phyloP scores from a whole-genome alignment of 2,113 vertebrate genomes.

The Chaetodon auriga region DNA sequence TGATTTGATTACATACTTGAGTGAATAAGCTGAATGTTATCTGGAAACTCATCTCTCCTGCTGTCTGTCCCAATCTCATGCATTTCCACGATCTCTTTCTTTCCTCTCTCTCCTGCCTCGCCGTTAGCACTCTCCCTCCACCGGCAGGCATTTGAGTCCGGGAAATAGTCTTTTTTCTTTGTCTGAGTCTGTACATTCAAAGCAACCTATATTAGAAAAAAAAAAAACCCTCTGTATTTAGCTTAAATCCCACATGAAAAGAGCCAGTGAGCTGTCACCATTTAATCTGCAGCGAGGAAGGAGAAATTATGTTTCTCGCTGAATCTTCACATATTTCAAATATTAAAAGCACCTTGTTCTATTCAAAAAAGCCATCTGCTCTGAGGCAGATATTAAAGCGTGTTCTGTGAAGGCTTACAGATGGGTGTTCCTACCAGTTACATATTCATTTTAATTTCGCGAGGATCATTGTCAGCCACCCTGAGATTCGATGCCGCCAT shows the following conservation, averaged over 20 bases:
- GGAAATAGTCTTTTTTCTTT: constrained; percentile 29
- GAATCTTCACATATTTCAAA: constrained; percentile 80
- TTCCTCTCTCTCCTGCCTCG: neutral
- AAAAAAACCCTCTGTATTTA: constrained; percentile 64
- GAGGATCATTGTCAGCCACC: constrained; percentile 51
- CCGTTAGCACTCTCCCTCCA: neutral
- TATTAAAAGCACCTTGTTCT: constrained; percentile 70
- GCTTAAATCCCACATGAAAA: constrained; percentile 78
- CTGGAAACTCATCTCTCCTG: constrained; percentile 64
- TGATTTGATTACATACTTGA: constrained; percentile 75
- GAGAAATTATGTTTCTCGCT: constrained; percentile 69
- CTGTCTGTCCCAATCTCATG: constrained; percentile 60
- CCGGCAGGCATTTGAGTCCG: constrained; percentile 27
- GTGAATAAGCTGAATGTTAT: constrained; percentile 64
- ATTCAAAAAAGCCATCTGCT: constrained; percentile 63
- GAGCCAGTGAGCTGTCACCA: constrained; percentile 68
- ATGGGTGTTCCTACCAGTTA: constrained; percentile 55
- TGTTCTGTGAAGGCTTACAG: constrained; percentile 59
- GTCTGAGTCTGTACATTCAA: constrained; percentile 61
- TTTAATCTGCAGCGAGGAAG: constrained; percentile 68
- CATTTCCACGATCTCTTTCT: constrained; percentile 50
- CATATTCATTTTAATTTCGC: constrained; percentile 72
- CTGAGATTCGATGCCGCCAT: constrained; percentile 39
- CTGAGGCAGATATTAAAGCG: constrained; percentile 64
- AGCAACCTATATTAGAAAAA: constrained; percentile 53